Percentiles rank a stretch among this genome's conserved stretches.
These are phyloP conservation scores for Saimiri boliviensis DNA, from an alignment of 2,113 vertebrate genomes.

Conservation along the genomic window DNA sequence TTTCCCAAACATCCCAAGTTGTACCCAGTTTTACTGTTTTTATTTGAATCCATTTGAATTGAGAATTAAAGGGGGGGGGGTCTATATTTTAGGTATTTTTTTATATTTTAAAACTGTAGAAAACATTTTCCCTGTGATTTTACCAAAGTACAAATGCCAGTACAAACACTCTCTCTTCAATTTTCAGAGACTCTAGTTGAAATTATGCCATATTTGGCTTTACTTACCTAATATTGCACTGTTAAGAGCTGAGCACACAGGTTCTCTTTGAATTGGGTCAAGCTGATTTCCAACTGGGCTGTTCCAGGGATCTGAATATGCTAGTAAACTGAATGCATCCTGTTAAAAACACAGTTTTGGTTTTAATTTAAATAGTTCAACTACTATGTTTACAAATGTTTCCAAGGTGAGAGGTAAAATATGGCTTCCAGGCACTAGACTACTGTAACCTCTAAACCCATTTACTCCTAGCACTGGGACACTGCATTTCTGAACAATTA, in stretches of 20 bases:
- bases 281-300: conserved; percentile 99
- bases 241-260: conserved; percentile 98
- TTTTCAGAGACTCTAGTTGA: background rate
- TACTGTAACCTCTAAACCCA: background rate
- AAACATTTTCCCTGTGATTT: background rate
- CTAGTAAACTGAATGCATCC: conserved; percentile 98
- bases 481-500: background rate
- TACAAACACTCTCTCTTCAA: background rate
- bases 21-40: background rate
- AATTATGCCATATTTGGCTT: background rate
- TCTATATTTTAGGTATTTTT: background rate
- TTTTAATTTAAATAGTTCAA: conserved; percentile 7
- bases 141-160: background rate
- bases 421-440: background rate
- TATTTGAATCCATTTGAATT: background rate
- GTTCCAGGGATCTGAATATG: conserved; percentile 98
- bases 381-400: background rate
- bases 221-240: conserved; percentile 98
- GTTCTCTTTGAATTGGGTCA: conserved; percentile 97
- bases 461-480: background rate
- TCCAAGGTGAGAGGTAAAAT: background rate
- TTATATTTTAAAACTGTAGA: background rate
- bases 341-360: conserved; percentile 74
- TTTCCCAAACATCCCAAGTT: background rate
- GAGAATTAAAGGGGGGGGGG: background rate